These are phyloP conservation scores for Pantherophis alleghaniensis DNA, from an alignment of 2,797 vertebrate genomes.

Conservation along the genomic window DNA sequence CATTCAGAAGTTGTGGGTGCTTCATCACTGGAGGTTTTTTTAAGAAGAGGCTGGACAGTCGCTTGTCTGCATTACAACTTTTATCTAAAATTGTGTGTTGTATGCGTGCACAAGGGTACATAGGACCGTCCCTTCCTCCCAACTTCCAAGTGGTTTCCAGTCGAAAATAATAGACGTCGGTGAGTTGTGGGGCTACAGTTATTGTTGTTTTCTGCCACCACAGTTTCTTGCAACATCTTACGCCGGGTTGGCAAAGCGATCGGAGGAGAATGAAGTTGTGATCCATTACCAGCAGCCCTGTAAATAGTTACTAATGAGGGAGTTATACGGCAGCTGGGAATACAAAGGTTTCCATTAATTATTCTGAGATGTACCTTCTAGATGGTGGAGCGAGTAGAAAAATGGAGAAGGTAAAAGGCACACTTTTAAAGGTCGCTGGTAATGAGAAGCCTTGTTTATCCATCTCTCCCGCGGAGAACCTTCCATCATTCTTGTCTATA, in stretches of 20 bases:
- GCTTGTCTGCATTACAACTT: not conserved
- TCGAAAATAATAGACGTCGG: not conserved
- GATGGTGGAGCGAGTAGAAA: not conserved
- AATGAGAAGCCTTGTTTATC: not conserved
- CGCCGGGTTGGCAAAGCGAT: not conserved
- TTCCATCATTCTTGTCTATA: no score
- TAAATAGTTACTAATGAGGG: conserved; percentile 9
- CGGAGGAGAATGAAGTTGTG: not conserved
- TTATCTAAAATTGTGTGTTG: not conserved
- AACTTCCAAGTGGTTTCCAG: not conserved
- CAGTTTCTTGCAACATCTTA: not conserved
- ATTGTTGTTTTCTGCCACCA: not conserved
- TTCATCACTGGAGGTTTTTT: not conserved
- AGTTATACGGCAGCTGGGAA: conserved; percentile 9
- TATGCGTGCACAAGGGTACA: no score
- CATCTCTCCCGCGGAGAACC: not conserved
- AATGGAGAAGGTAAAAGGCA: not conserved
- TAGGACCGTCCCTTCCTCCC: not conserved
- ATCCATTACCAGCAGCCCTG: conserved; percentile 14
- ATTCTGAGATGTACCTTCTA: not conserved
- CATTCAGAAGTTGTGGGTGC: no score
- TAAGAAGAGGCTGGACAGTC: no score
- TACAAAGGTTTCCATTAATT: conserved; percentile 11
- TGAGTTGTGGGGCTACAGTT: no score
- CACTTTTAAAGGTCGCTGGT: conserved; percentile 1